Conservation (phyloP, 2,797 vertebrate genomes). For the Chelidonichthys spinosus region DNA sequence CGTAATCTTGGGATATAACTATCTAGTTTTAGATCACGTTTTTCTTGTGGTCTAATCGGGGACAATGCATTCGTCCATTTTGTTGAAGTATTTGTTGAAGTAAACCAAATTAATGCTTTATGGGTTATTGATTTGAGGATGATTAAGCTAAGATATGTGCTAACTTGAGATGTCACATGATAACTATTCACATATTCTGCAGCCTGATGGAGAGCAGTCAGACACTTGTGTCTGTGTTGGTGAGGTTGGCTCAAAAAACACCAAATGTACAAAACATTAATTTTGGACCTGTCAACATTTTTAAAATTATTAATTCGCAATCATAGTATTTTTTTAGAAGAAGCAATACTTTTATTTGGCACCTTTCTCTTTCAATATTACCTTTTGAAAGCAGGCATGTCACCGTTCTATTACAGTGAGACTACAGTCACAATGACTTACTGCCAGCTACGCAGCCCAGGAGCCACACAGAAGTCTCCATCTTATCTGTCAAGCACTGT, state of each 20-base stretch:
- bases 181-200: neutral
- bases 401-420: neutral
- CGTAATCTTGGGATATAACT: too few species aligned
- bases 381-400: neutral
- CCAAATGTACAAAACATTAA: neutral
- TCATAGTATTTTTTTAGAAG: neutral
- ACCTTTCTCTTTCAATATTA: neutral
- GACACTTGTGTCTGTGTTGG: neutral
- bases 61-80: too few species aligned
- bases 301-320: neutral
- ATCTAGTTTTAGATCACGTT: too few species aligned
- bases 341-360: neutral
- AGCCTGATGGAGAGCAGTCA: neutral
- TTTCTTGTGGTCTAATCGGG: too few species aligned
- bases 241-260: neutral
- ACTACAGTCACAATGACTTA: too few species aligned
- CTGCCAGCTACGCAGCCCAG: too few species aligned
- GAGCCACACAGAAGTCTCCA: neutral
- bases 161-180: neutral
- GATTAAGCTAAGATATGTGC: neutral
- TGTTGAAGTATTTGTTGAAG: too few species aligned
- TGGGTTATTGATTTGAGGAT: neutral
- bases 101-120: neutral
- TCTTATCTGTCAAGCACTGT: neutral
- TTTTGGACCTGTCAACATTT: too few species aligned